These are phyloP conservation scores for Thymelicus lineola DNA, from an alignment of 2,888 invertebrate species.

Conservation along the genomic window DNA sequence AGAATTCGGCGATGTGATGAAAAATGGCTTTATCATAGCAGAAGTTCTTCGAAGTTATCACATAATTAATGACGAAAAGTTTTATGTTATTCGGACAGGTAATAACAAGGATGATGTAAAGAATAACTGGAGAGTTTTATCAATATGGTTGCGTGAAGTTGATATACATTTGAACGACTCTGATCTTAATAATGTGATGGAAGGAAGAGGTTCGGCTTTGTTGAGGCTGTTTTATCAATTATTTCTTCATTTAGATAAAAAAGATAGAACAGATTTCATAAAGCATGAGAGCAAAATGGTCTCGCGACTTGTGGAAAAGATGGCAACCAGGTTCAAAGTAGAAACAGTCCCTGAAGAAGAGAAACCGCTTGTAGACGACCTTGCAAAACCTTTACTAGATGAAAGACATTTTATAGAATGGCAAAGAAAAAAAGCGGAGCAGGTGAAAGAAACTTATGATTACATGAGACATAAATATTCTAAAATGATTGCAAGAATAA, in stretches of 20 bases:
- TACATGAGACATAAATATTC: constrained; percentile 71
- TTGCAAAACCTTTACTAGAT: constrained; percentile 73
- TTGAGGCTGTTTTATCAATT: constrained; percentile 86
- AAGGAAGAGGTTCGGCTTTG: constrained; percentile 78
- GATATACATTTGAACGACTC: constrained; percentile 73
- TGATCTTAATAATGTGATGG: constrained; percentile 77
- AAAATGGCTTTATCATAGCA: constrained; percentile 85
- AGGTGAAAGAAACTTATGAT: constrained; percentile 73
- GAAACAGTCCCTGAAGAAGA: constrained; percentile 61
- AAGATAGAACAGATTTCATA: constrained; percentile 83
- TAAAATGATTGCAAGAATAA: constrained; percentile 65
- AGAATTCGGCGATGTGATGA: constrained; percentile 83
- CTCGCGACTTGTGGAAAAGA: constrained; percentile 69
- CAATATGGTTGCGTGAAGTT: constrained; percentile 80
- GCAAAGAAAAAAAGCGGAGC: constrained; percentile 80
- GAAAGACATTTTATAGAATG: constrained; percentile 83
- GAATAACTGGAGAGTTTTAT: constrained; percentile 81
- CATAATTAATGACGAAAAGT: constrained; percentile 84
- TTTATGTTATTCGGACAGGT: constrained; percentile 73
- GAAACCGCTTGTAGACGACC: constrained; percentile 67
- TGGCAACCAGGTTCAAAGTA: constrained; percentile 68
- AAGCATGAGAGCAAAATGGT: constrained; percentile 76
- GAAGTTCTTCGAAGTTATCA: constrained; percentile 84
- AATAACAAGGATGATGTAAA: constrained; percentile 68
- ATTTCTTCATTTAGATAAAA: constrained; percentile 85